Evolutionary conservation across 1,140 invertebrate genomes (phyloP), one percentile per base, ranked within the genome.

Genomic region (Drosophila micromelanica): DNA sequence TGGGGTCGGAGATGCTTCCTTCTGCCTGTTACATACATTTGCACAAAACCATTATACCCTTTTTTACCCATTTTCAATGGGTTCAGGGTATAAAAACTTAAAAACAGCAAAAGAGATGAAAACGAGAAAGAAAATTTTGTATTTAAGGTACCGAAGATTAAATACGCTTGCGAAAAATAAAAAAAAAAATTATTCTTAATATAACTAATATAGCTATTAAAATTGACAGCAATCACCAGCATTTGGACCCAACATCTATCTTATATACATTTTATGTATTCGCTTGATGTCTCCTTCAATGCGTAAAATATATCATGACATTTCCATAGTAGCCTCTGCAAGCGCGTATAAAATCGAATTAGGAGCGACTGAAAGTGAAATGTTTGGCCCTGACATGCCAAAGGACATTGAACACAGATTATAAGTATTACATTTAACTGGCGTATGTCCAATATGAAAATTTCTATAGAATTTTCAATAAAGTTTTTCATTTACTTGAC

Each of bases 351-450:
- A 63, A 73, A 77, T 62, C 62, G 63, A 80, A 86, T 86, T 80
- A 78, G 86, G 86, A 69, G 23, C 15, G 37, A 77, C 35, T 64
- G 82, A 87, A 87, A 81, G 71, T 43, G 69, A 87, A 87, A 62
- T 63, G 48, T 54, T 37, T 60, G 51, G 46, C 43, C 62, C 27
- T 61, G 62, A 78, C 73, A 76, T 20, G 63, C 38, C 54, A 54
- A 43, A 57, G 27, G 15, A 42, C 27, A 55, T 13, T 40, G 13
- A n/a, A 23, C 57, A 63, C 43, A 45, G 23, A 15, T 40, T 5
- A 3, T 12, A 7, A 15, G n/a, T 23, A 17, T 32, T 15, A 45
- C 20, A 67, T 37, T 30, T 35, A 59, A 49, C 64, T 48, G 64
- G 64, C 62, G 45, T 65, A 52, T 52, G 56, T 51, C 64, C 43